These are phyloP conservation scores for Sapajus apella DNA, from an alignment of 2,113 vertebrate species.

Conservation along the genomic window DNA sequence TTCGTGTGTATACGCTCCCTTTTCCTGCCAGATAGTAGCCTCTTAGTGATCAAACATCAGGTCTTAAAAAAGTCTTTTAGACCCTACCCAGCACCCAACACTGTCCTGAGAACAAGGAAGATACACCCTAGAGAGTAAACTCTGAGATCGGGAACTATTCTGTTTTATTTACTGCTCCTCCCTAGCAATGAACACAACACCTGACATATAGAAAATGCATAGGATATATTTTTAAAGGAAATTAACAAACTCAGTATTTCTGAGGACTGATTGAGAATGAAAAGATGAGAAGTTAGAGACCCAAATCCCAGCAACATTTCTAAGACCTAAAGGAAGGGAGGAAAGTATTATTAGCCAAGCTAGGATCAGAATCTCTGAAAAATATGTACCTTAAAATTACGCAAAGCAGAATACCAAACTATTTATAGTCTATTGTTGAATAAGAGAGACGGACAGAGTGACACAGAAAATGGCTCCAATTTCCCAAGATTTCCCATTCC, in stretches of 20 bases:
- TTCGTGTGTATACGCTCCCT: not conserved
- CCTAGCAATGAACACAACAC: not conserved
- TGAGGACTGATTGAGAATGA: not conserved
- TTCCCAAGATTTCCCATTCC: slow-evolving; percentile 44
- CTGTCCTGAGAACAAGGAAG: not conserved
- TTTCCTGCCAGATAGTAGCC: not conserved
- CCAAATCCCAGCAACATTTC: not conserved
- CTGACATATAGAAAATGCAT: not conserved
- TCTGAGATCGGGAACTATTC: not conserved
- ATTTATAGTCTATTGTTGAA: not conserved
- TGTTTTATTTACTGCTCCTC: not conserved
- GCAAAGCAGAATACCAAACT: not conserved
- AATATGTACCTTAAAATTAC: not conserved
- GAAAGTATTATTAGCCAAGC: slow-evolving; percentile 20
- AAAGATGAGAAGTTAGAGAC: slow-evolving; percentile 7
- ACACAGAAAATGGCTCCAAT: not conserved
- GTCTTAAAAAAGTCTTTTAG: not conserved
- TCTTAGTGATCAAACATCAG: not conserved
- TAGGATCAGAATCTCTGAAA: slow-evolving; percentile 44
- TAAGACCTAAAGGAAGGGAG: slow-evolving; percentile 15
- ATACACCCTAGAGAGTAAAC: too few species aligned
- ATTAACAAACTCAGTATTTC: not conserved
- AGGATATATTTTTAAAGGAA: not conserved
- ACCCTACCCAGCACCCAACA: not conserved
- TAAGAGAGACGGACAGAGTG: not conserved